Base-by-base conservation (phyloP, 2,888 invertebrate genomes). In the Mimas tiliae region DNA sequence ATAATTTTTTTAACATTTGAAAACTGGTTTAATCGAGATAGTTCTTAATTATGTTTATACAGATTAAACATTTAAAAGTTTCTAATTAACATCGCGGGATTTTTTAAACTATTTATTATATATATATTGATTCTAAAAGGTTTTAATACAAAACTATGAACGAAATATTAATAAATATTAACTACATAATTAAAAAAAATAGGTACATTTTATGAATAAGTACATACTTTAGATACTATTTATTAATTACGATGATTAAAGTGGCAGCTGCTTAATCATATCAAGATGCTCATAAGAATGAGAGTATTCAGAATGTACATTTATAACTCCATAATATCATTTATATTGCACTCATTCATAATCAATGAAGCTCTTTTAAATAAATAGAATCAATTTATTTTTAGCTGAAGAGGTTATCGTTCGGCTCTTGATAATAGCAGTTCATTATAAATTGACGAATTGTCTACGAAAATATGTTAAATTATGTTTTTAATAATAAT, bases 261-360 rank as follows among this genome's bases (percentile, higher is more conserved):
- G 65, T 14, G 47, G 16, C 34, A 33, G 33, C 11, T 19, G 64
- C 45, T 68, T 73, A 76, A 76, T 76, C 74, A 73, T 65, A 77
- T 70, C 74, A 75, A 74, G 72, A 75, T 75, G 73, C 66, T 69
- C 69, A 71, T 68, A 75, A 80, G 74, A 82, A 80, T 72, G 74
- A 67, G 67, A 74, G 75, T 77, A 84, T 85, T 85, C 80, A 83
- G 70, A 70, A 74, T 70, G 71, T 74, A 69, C 80, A 88, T 89
- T 83, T 89, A 89, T 89, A 87, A 89, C 78, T 85, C 76, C 76
- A 81, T 82, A n/a, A n/a, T n/a, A n/a, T n/a, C n/a, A n/a, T n/a
- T n/a, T n/a, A n/a, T n/a, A 85, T 80, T 87, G 83, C 82, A 80
- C 79, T 86, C 85, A 82, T 86, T 85, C 76, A 73, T 81, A 82